phyloP scores from a whole-genome alignment of 2,888 invertebrate genomes.

The Eupithecia exiguata region DNA sequence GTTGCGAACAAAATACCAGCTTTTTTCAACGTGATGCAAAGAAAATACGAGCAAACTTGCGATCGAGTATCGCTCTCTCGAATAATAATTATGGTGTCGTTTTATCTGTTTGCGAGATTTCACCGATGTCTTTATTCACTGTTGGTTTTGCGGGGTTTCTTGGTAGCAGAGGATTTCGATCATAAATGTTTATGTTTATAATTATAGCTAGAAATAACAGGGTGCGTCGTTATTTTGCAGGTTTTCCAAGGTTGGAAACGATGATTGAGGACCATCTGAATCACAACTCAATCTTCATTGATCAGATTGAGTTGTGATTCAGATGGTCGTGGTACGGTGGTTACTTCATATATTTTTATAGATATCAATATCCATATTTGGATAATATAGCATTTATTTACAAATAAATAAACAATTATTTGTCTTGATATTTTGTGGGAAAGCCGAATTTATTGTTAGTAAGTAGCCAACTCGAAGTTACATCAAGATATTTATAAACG shows the following conservation, averaged over 20 bases:
- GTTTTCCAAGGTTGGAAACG: conserved; percentile 7
- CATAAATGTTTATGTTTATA: conserved; percentile 31
- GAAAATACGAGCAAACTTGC: conserved; percentile 58
- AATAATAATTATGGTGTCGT: conserved; percentile 71
- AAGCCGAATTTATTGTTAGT: no score
- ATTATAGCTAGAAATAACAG: conserved; percentile 28
- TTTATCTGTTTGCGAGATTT: conserved; percentile 69
- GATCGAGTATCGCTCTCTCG: conserved; percentile 61
- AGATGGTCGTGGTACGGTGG: neutral
- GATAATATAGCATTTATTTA: no score
- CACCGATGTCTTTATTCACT: conserved; percentile 71
- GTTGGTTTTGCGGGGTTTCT: conserved; percentile 48
- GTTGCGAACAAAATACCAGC: conserved; percentile 52
- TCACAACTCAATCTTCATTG: no score
- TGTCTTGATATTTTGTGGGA: neutral
- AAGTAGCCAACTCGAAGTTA: neutral
- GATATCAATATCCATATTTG: no score
- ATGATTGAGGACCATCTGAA: no score
- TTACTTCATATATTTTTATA: no score
- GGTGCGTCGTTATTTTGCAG: conserved; percentile 7
- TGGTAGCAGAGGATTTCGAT: conserved; percentile 31
- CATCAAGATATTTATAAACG: neutral
- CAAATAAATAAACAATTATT: no score
- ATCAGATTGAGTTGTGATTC: conserved; percentile 21
- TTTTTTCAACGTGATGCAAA: conserved; percentile 53